Percentiles rank a stretch among this genome's conserved stretches.
Conservation (phyloP, 2,888 invertebrate genomes). For the Lasioglossum zephyrum region DNA sequence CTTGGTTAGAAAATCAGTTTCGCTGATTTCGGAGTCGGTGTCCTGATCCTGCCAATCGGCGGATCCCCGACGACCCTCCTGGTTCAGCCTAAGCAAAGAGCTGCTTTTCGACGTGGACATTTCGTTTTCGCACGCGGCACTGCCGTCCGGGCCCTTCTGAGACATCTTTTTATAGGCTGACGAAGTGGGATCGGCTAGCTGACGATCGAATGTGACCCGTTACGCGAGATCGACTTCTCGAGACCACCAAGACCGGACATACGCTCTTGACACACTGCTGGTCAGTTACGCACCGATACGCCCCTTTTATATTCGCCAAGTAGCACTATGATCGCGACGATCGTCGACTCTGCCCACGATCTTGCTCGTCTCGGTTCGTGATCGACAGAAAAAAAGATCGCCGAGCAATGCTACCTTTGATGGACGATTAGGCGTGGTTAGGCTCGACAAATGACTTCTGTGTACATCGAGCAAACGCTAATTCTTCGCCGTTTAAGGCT, state of each 20-base stretch:
- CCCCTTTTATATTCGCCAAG: conserved; percentile 57
- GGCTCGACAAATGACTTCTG: not conserved
- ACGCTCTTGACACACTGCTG: conserved; percentile 54
- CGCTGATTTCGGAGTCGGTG: conserved; percentile 92
- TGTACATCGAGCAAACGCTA: not conserved
- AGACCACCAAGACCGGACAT: conserved; percentile 53
- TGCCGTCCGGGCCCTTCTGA: conserved; percentile 74
- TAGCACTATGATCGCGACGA: conserved; percentile 10
- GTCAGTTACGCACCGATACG: conserved; percentile 57
- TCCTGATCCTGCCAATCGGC: conserved; percentile 86
- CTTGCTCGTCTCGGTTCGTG: conserved; percentile 2
- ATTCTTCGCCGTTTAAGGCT: not conserved
- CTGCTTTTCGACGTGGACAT: conserved; percentile 81
- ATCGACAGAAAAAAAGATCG: not conserved
- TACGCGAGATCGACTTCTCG: conserved; percentile 68
- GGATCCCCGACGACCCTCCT: conserved; percentile 85
- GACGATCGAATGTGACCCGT: conserved; percentile 49
- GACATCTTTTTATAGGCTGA: conserved; percentile 80
- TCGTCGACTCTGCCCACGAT: conserved; percentile 40
- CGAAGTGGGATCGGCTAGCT: conserved; percentile 58
- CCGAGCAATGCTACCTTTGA: conserved; percentile 8
- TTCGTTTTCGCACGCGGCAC: conserved; percentile 79
- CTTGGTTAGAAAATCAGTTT: conserved; percentile 91
- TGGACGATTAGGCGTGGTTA: not conserved
- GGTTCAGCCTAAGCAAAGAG: conserved; percentile 78